These are phyloP conservation scores for Sphyrna mokarran DNA, from an alignment of 2,113 vertebrate species.

Conservation along the genomic window DNA sequence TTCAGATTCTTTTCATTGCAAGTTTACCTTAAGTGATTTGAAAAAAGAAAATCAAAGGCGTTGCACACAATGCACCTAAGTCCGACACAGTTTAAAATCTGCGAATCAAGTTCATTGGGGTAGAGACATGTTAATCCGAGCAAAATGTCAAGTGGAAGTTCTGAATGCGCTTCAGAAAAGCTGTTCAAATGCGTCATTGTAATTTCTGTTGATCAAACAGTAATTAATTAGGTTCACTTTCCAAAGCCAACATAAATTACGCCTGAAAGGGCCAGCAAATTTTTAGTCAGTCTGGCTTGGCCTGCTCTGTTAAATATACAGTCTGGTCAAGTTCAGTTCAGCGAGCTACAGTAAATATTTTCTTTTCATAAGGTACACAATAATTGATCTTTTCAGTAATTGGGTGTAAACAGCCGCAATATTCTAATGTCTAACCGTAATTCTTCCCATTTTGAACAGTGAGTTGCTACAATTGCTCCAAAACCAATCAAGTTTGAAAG, in stretches of 20 bases:
- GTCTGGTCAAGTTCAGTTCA: slow-evolving; percentile 22
- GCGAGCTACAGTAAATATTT: slow-evolving; percentile 21
- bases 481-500: neutral
- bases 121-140: neutral
- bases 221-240: neutral
- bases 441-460: neutral
- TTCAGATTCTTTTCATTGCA: neutral
- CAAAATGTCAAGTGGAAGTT: neutral
- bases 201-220: slow-evolving; percentile 31
- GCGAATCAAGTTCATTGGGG: neutral
- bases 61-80: neutral
- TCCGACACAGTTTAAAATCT: neutral
- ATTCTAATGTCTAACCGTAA: neutral
- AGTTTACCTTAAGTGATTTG: neutral
- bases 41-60: neutral
- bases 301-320: slow-evolving; percentile 26
- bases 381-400: slow-evolving; percentile 8
- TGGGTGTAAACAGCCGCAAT: neutral
- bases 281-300: slow-evolving; percentile 24
- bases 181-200: slow-evolving; percentile 20
- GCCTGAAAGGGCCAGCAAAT: slow-evolving; percentile 18
- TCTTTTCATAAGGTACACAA: neutral
- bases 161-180: slow-evolving; percentile 12
- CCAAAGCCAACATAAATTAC: slow-evolving; percentile 16
- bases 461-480: neutral